Conservation (phyloP, 37 sponge, comb jelly and placozoan species). For the Oopsacas minuta region DNA sequence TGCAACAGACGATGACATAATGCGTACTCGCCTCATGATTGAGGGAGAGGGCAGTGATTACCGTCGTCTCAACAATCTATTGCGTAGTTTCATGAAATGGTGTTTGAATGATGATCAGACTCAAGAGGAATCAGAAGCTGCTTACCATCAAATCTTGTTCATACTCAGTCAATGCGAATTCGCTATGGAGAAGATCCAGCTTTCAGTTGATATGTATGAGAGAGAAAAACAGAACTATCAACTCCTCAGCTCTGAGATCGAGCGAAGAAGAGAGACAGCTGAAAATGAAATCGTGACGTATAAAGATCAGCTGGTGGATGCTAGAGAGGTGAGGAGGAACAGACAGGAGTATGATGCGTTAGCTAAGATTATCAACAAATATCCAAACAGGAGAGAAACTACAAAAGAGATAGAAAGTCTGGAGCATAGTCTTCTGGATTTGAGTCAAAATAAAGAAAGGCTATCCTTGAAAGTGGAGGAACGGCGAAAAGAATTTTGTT, state of each 20-base stretch:
- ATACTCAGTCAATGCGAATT: constrained; percentile 39
- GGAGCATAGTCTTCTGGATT: constrained; percentile 26
- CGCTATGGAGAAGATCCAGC: constrained; percentile 40
- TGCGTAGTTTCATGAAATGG: constrained; percentile 81
- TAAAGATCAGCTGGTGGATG: constrained; percentile 41
- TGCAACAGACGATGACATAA: constrained; percentile 61
- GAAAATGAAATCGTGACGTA: constrained; percentile 36
- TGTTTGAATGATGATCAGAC: constrained; percentile 25
- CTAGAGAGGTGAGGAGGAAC: constrained; percentile 46
- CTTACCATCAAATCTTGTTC: constrained; percentile 73
- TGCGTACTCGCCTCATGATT: constrained; percentile 65
- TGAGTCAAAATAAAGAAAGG: not conserved
- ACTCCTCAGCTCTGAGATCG: constrained; percentile 35
- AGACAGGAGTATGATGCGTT: constrained; percentile 56
- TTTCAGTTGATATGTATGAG: constrained; percentile 69
- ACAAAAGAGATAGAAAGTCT: constrained; percentile 30
- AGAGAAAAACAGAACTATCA: constrained; percentile 58
- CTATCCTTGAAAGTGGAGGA: constrained; percentile 36
- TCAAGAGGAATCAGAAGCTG: constrained; percentile 29
- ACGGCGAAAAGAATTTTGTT: constrained; percentile 55
- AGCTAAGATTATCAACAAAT: constrained; percentile 49
- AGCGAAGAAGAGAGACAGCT: constrained; percentile 34
- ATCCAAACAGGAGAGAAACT: constrained; percentile 47
- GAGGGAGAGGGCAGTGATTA: constrained; percentile 95
- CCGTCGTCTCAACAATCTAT: constrained; percentile 48